A percentile compares a stretch with the other conserved stretches of the same genome.
phyloP scores from a whole-genome alignment of 2,797 vertebrate genomes.

The Syndactyla subalaris region DNA sequence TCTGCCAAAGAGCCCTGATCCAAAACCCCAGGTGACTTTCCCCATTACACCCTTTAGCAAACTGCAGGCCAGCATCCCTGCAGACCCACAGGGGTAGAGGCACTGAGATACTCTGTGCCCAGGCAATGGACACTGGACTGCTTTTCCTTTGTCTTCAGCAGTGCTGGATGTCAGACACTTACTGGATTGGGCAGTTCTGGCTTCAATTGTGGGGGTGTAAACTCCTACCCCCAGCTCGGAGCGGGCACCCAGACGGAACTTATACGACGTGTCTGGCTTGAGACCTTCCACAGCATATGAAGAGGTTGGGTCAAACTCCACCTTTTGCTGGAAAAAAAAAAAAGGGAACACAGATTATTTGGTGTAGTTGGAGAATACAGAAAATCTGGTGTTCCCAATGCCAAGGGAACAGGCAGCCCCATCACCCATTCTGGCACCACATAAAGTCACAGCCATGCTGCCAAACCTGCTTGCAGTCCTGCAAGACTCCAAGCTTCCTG shows the following conservation, averaged over 20 bases:
- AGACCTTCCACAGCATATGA: conserved; percentile 89
- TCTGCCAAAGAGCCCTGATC: conserved; percentile 37
- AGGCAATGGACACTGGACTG: neutral
- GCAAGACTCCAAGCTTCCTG: neutral
- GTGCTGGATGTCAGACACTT: conserved; percentile 75
- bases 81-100: neutral
- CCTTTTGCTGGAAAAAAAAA: conserved; percentile 81
- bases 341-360: conserved; percentile 2
- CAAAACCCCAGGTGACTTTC: conserved; percentile 30
- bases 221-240: conserved; percentile 92
- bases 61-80: neutral
- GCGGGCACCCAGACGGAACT: conserved; percentile 89
- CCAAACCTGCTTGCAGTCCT: neutral
- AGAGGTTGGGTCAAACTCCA: conserved; percentile 86
- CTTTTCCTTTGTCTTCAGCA: neutral
- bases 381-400: neutral
- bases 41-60: neutral
- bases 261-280: conserved; percentile 91
- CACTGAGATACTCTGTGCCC: neutral
- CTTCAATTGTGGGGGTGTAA: conserved; percentile 85
- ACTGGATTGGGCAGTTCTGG: conserved; percentile 93
- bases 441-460: neutral
- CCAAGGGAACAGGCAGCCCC: neutral
- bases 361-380: neutral
- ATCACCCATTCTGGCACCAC: neutral